Base-by-base conservation (phyloP, 2,888 invertebrate species). In the Cryptophagus acutangulus region DNA sequence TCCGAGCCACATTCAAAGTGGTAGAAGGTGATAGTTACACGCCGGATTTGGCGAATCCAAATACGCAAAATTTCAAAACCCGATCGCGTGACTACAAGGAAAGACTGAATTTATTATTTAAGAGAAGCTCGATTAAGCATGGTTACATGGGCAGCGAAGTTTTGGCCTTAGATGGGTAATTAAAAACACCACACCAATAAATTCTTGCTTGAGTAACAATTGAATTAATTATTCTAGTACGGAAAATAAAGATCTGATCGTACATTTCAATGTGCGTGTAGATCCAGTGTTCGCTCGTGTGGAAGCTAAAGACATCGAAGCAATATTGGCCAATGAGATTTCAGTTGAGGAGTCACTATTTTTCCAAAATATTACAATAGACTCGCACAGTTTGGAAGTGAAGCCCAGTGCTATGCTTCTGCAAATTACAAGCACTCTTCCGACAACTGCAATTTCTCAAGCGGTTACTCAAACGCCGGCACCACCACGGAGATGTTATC, bases 211-310 rank as follows among this genome's bases (percentile, higher is more conserved):
- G n/a, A n/a, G n/a, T n/a, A n/a, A n/a, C n/a, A 43, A 40, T 43
- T 52, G 40, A 48, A 30, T 45, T 44, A 34, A n/a, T 37, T 45
- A 10, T 65, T 68, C 25, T 64, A 84, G 82, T 17, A 73, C 74
- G 40, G 82, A 82, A 57, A 79, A 77, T 25, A 77, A 81, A 41
- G 85, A 87, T 45, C 73, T 88, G 37, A 78, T 85, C 33, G 84
- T 92, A 0, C 88, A 90, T 62, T 91, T 92, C 63, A 88, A 89
- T 62, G 75, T 91, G 38, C 82, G 84, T 38, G 87, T 92, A 58
- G 87, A 91, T 70, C 86, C 88, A 1, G 55, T 58, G 1, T 69
- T 67, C 46, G 57, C 58, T 8, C 51, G 58, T 8, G 81, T 87
- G 16, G 76, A 74, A 43, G 79, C 81, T 0, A 69, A 74, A 1